Conservation (phyloP, 1,140 invertebrate species). For the Cydia amplana region DNA sequence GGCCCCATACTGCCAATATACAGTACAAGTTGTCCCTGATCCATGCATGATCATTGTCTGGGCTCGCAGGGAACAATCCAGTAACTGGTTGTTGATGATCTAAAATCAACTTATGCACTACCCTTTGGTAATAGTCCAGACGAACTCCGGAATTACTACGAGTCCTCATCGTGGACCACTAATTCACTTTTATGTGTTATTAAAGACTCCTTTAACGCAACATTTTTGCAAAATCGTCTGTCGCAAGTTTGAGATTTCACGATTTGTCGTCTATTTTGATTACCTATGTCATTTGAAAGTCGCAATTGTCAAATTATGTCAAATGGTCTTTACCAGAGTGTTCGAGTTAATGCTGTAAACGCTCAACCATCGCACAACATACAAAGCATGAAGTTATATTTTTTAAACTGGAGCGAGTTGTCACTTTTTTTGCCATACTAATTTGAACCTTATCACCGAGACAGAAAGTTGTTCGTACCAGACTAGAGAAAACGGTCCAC, state of each 20-base stretch:
- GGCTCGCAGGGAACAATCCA: slow-evolving; percentile 93
- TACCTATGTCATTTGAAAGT: slow-evolving; percentile 68
- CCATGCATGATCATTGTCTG: slow-evolving; percentile 96
- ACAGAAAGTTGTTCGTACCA: too few relatives aligned
- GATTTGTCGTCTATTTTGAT: slow-evolving; percentile 34
- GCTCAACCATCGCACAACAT: not conserved
- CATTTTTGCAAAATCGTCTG: slow-evolving; percentile 23
- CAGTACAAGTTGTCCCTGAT: slow-evolving; percentile 99
- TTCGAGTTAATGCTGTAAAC: slow-evolving; percentile 7
- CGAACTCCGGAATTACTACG: slow-evolving; percentile 96
- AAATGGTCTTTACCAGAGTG: slow-evolving; percentile 41
- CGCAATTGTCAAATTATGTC: slow-evolving; percentile 49
- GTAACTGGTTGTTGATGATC: slow-evolving; percentile 97
- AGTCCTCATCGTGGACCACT: slow-evolving; percentile 87
- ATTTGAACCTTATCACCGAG: too few relatives aligned
- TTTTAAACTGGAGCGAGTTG: too few relatives aligned
- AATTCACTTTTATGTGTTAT: slow-evolving; percentile 31
- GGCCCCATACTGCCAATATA: slow-evolving; percentile 97
- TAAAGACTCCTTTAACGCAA: slow-evolving; percentile 3
- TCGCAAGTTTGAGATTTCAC: too few relatives aligned
- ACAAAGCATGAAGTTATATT: too few relatives aligned
- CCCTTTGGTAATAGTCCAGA: slow-evolving; percentile 95
- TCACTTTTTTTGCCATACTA: too few relatives aligned
- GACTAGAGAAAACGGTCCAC: too few relatives aligned
- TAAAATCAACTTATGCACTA: slow-evolving; percentile 95